Evolutionary conservation across 2,113 vertebrate species (phyloP).

Genomic region (Bos javanicus): DNA sequence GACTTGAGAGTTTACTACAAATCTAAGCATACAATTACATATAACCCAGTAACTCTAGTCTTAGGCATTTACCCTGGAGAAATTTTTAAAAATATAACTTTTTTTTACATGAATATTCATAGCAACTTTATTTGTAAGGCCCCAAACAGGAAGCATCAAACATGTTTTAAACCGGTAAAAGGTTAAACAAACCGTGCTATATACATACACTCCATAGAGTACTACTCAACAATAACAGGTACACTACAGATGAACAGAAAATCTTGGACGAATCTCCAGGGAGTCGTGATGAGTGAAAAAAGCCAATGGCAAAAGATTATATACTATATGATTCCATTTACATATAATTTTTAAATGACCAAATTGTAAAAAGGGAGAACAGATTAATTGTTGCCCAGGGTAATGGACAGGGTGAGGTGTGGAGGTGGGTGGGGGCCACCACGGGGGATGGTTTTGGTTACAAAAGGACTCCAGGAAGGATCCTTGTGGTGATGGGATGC

Average conservation of each 20-base stretch:
- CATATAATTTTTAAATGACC: not conserved
- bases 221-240: not conserved
- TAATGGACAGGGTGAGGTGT: no score
- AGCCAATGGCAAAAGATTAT: not conserved
- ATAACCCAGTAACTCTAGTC: not conserved
- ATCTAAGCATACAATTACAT: not conserved
- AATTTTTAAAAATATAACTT: not conserved
- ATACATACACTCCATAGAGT: accelerated
- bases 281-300: not conserved
- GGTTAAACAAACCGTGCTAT: not conserved
- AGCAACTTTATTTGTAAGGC: not conserved
- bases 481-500: not conserved
- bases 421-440: not conserved
- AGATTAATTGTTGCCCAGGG: not conserved
- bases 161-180: not conserved
- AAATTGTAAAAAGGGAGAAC: not conserved
- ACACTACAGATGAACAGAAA: accelerated
- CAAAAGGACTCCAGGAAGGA: accelerated
- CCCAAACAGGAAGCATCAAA: not conserved
- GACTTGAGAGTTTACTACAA: not conserved
- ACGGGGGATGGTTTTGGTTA: not conserved
- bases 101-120: not conserved
- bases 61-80: not conserved
- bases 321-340: not conserved
- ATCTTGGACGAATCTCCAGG: not conserved